Evolutionary conservation across 2,888 invertebrate species (phyloP).

Genomic region (Steromphala cineraria): DNA sequence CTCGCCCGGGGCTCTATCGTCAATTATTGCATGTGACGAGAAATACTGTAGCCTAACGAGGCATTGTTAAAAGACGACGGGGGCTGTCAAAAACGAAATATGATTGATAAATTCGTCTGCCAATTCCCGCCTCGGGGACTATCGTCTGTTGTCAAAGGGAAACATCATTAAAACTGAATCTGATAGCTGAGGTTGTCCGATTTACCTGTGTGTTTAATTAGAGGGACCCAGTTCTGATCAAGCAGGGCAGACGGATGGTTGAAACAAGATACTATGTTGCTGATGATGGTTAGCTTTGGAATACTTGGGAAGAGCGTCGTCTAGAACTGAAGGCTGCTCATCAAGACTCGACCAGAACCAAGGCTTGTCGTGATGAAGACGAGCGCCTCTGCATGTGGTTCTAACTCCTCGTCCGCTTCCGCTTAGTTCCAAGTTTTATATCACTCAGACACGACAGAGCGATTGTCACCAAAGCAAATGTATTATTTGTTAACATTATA

Average conservation of each 20-base stretch:
- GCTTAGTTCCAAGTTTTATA: no score
- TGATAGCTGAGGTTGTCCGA: not conserved
- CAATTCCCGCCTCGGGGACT: constrained; percentile 1
- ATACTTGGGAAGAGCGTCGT: not conserved
- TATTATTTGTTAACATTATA: no score
- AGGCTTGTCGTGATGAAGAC: no score
- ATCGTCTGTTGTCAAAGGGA: constrained; percentile 12
- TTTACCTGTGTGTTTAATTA: constrained; percentile 12
- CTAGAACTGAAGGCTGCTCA: no score
- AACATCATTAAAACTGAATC: constrained; percentile 17
- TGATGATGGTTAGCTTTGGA: not conserved
- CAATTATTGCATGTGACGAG: constrained; percentile 13
- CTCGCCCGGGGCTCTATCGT: not conserved
- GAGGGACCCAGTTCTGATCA: not conserved
- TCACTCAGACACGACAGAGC: no score
- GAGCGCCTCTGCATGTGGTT: no score
- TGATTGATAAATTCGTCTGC: constrained; percentile 21
- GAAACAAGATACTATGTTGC: constrained; percentile 13
- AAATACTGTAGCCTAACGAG: constrained; percentile 3
- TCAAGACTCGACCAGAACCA: no score
- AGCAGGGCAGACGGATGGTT: not conserved
- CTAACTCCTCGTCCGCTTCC: no score
- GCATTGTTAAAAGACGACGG: not conserved
- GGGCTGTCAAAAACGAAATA: constrained; percentile 20
- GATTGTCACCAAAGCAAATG: no score